A percentile compares a stretch with the other conserved stretches of the same genome.
Conservation (phyloP, 2,113 vertebrate genomes). For the Alces alces region DNA sequence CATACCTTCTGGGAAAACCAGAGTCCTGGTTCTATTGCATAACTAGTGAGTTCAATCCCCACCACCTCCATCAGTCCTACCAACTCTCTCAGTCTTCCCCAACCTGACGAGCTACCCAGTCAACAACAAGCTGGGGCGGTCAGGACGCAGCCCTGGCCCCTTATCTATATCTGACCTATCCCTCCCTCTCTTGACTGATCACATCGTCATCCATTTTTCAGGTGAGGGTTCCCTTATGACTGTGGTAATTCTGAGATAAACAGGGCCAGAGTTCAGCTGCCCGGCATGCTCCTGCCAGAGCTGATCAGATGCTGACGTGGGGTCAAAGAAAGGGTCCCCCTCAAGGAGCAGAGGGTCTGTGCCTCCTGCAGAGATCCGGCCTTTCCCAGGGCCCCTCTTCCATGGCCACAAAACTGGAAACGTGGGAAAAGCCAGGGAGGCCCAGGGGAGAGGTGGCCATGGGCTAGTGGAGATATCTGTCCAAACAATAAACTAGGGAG, state of each 20-base stretch:
- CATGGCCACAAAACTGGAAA: fast-evolving
- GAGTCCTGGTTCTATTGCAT: not conserved
- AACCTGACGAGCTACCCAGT: not conserved
- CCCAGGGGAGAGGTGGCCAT: not conserved
- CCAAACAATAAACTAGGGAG: not conserved
- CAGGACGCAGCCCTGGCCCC: not conserved
- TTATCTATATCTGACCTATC: not conserved
- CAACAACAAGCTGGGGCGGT: not conserved
- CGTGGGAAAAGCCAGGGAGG: no score
- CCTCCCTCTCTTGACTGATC: not conserved
- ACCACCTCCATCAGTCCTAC: no score
- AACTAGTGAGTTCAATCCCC: not conserved
- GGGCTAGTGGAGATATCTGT: not conserved
- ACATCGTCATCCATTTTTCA: not conserved
- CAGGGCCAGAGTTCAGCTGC: not conserved
- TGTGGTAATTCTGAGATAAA: not conserved
- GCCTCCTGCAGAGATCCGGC: not conserved
- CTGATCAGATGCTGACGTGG: not conserved
- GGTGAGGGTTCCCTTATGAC: not conserved
- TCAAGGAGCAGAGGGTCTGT: fast-evolving
- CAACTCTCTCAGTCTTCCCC: not conserved
- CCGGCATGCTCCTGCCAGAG: not conserved
- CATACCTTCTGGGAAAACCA: not conserved
- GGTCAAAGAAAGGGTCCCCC: not conserved
- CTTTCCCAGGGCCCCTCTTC: not conserved